phyloP scores from a whole-genome alignment of 2,113 vertebrate species.

The Coregonus clupeaformis region DNA sequence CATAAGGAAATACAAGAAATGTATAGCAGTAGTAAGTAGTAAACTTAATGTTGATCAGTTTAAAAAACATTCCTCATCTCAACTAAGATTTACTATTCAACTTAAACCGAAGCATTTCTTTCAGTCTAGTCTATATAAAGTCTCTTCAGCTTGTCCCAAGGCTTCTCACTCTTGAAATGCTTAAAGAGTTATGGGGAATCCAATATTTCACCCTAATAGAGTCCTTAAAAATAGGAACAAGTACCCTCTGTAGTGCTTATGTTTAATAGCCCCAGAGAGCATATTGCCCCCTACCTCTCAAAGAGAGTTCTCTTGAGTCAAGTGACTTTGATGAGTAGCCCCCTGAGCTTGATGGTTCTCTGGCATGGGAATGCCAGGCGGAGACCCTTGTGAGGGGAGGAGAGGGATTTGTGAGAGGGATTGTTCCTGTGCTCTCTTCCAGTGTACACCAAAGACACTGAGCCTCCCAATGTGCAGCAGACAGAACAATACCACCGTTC shows the following conservation, averaged over 20 bases:
- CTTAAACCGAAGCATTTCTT: neutral
- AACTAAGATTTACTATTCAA: neutral
- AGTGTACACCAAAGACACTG: conserved; percentile 44
- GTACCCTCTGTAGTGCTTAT: conserved; percentile 54
- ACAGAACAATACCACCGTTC: conserved; percentile 44
- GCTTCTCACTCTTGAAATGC: neutral
- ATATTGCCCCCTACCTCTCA: conserved; percentile 50
- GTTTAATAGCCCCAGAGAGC: conserved; percentile 61
- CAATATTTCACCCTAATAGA: conserved; percentile 44
- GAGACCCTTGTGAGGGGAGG: conserved; percentile 52
- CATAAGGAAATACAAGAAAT: neutral
- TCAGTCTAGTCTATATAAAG: neutral
- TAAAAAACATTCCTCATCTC: neutral
- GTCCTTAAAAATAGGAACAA: conserved; percentile 47
- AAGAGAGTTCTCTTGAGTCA: conserved; percentile 64
- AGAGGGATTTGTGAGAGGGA: conserved; percentile 52
- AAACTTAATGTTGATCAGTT: conserved; percentile 1
- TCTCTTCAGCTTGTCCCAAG: neutral
- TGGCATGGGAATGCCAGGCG: conserved; percentile 55
- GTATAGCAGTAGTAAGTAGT: neutral
- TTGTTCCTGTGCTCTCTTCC: conserved; percentile 60
- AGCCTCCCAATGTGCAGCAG: conserved; percentile 43
- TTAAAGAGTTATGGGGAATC: conserved; percentile 38
- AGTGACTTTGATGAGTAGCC: conserved; percentile 67
- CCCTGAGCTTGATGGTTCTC: conserved; percentile 49